Conservation (phyloP, 30 jellyfish, hydroid and myxozoan species). For the Haliclystus octoradiatus region DNA sequence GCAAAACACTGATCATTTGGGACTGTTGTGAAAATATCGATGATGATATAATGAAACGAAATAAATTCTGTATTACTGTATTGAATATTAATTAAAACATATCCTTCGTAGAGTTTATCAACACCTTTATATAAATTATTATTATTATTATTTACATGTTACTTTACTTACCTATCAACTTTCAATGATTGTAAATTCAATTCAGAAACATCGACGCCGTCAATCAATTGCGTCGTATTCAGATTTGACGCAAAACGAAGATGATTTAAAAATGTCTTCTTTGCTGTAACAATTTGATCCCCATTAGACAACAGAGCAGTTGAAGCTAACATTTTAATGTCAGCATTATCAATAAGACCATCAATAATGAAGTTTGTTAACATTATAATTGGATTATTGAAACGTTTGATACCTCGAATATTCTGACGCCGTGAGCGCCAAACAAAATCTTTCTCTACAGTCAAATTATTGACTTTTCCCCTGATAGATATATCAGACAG, state of each 20-base stretch:
- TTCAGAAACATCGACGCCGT: conserved; percentile 22
- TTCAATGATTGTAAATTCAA: neutral
- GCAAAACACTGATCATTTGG: no score
- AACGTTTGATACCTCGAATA: conserved; percentile 24
- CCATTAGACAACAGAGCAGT: conserved; percentile 8
- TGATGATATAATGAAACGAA: no score
- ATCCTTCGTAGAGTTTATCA: no score
- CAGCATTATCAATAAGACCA: conserved; percentile 20
- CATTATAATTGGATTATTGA: conserved; percentile 19
- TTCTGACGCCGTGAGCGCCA: conserved; percentile 6
- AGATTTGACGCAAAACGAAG: conserved; percentile 12
- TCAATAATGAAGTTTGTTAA: conserved; percentile 5
- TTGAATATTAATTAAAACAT: no score
- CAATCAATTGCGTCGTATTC: conserved; percentile 6
- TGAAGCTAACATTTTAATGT: conserved; percentile 4
- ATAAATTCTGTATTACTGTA: no score
- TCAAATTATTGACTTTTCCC: conserved; percentile 18
- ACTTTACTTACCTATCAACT: neutral
- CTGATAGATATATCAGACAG: neutral
- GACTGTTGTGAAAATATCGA: no score
- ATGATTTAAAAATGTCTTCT: conserved; percentile 21
- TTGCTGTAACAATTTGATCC: conserved; percentile 25
- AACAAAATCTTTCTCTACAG: conserved; percentile 33
- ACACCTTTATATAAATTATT: no score
- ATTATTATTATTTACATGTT: no score